These are phyloP conservation scores for Magallana ariakensis DNA, from an alignment of 1,140 invertebrate genomes.

Conservation along the genomic window DNA sequence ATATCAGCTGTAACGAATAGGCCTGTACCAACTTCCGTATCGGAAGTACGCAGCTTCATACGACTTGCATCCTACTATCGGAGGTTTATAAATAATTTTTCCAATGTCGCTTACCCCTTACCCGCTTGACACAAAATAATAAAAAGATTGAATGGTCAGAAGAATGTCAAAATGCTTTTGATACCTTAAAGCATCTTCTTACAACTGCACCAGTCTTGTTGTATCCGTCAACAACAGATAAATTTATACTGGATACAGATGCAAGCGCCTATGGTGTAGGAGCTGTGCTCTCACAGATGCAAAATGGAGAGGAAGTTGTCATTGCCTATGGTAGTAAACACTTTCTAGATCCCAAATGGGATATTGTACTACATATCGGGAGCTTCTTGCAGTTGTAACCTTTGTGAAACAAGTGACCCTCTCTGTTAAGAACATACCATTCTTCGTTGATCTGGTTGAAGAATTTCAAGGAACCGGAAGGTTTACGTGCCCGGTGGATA, in stretches of 20 bases:
- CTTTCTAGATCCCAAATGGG: slow-evolving; percentile 71
- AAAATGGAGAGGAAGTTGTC: too few species aligned
- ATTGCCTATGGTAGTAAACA: slow-evolving; percentile 59
- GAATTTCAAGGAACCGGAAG: slow-evolving; percentile 53
- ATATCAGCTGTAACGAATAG: slow-evolving; percentile 64
- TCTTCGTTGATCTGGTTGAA: slow-evolving; percentile 61
- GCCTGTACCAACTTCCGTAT: slow-evolving; percentile 65
- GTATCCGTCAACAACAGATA: neutral
- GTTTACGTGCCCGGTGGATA: slow-evolving; percentile 67
- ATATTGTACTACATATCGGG: slow-evolving; percentile 75
- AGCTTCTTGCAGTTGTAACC: slow-evolving; percentile 60
- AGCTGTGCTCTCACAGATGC: too few species aligned
- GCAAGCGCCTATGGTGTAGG: slow-evolving; percentile 69
- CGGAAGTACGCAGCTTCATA: slow-evolving; percentile 54
- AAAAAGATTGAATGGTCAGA: slow-evolving; percentile 58
- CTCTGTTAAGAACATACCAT: slow-evolving; percentile 66
- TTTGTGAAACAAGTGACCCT: slow-evolving; percentile 52
- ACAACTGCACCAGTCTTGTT: neutral
- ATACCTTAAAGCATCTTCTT: slow-evolving; percentile 45
- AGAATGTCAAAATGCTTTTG: slow-evolving; percentile 57
- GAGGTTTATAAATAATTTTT: slow-evolving; percentile 58
- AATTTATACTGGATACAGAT: slow-evolving; percentile 63
- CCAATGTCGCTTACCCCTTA: slow-evolving; percentile 49
- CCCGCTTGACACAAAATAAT: slow-evolving; percentile 55
- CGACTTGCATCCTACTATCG: slow-evolving; percentile 56